Evolutionary conservation across 1,140 invertebrate species (phyloP).

Genomic region (Arion vulgaris): DNA sequence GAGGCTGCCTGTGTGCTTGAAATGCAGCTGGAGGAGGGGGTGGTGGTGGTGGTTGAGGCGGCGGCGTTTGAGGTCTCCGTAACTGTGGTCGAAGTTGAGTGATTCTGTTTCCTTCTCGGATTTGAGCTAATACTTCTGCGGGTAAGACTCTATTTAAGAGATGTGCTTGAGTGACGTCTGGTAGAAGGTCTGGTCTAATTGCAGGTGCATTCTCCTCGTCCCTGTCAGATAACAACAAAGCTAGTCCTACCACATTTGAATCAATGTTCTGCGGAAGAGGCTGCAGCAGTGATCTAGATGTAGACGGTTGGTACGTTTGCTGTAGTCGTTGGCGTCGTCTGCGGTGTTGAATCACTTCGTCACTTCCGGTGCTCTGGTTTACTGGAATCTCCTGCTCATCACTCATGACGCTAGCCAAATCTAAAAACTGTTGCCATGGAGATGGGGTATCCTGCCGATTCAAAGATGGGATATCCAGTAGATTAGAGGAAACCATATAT

Average conservation of each 20-base stretch:
- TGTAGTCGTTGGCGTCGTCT: neutral
- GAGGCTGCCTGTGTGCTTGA: neutral
- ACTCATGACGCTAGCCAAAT: neutral
- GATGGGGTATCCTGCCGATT: no score
- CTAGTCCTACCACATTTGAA: neutral
- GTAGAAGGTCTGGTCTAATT: neutral
- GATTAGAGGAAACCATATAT: no score
- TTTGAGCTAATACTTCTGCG: neutral
- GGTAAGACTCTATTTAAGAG: neutral
- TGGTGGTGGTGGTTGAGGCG: neutral
- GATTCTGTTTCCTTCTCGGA: neutral
- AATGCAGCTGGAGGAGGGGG: neutral
- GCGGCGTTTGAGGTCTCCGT: neutral
- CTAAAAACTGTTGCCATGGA: neutral
- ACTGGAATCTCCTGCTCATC: neutral
- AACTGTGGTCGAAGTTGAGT: neutral
- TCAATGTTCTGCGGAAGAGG: neutral
- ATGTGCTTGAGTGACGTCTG: neutral
- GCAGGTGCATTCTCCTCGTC: neutral
- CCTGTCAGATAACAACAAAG: neutral
- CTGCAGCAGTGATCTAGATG: neutral
- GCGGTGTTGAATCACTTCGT: neutral
- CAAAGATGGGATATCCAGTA: no score
- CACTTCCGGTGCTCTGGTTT: neutral
- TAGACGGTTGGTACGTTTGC: neutral